Conservation (phyloP, 1,140 invertebrate genomes). For the Polypedilum pembai region DNA sequence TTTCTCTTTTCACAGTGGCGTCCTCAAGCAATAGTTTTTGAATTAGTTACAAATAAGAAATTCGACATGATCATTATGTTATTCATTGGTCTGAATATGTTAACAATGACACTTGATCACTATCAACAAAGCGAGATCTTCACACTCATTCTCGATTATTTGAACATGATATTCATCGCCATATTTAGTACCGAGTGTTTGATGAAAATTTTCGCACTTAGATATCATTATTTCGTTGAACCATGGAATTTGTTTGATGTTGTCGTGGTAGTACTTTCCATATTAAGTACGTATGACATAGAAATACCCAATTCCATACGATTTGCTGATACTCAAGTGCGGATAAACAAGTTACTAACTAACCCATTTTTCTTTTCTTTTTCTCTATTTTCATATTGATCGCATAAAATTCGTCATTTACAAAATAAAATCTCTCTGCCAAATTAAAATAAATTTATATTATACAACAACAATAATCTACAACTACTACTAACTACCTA, state of each 20-base stretch:
- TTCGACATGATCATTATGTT: slow-evolving; percentile 99
- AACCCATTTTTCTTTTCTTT: slow-evolving; percentile 11
- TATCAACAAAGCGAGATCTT: slow-evolving; percentile 81
- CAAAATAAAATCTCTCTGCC: not conserved
- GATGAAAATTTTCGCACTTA: slow-evolving; percentile 92
- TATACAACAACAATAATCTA: not conserved
- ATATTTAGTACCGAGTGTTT: slow-evolving; percentile 97
- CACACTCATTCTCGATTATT: slow-evolving; percentile 73
- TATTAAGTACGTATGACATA: slow-evolving; percentile 68
- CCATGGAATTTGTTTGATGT: slow-evolving; percentile 99
- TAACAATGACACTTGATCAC: slow-evolving; percentile 96
- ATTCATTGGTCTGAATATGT: slow-evolving; percentile 97
- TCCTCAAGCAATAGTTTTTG: slow-evolving; percentile 91
- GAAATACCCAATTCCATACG: slow-evolving; percentile 16
- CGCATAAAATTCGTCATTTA: not conserved
- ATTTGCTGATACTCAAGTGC: slow-evolving; percentile 28
- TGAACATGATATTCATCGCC: slow-evolving; percentile 96
- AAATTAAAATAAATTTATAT: slow-evolving; percentile 8
- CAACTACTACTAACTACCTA: not conserved
- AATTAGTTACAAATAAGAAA: slow-evolving; percentile 95
- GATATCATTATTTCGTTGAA: slow-evolving; percentile 97
- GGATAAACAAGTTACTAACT: slow-evolving; percentile 26
- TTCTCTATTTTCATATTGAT: slow-evolving; percentile 14
- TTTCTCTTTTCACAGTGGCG: slow-evolving; percentile 68
- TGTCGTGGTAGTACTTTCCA: slow-evolving; percentile 96